Evolutionary conservation across 1,140 invertebrate genomes (phyloP).

Genomic region (Drosophila oshimai): DNA sequence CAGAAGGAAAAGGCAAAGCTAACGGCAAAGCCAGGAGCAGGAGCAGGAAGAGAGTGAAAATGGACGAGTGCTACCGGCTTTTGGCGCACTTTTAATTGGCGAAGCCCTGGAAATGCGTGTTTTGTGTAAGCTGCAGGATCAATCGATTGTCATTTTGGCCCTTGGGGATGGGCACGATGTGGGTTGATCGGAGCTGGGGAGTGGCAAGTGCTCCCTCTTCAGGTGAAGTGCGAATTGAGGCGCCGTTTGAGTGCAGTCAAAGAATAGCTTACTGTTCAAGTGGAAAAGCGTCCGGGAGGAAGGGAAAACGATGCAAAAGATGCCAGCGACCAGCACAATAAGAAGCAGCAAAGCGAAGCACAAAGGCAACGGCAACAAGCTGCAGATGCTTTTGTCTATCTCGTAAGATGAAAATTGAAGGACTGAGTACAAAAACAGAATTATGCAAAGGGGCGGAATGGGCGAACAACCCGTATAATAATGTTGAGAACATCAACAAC

Average conservation of each 20-base stretch:
- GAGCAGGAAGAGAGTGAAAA: too few species aligned
- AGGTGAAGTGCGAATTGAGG: constrained; percentile 73
- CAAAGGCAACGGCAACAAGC: constrained; percentile 8
- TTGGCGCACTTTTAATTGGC: constrained; percentile 36
- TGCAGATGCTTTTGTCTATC: constrained; percentile 34
- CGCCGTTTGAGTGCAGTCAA: constrained; percentile 50
- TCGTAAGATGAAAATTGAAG: not conserved
- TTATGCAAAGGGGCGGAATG: not conserved
- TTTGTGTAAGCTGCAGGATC: constrained; percentile 11
- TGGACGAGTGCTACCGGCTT: constrained; percentile 1
- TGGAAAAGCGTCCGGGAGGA: constrained; percentile 51
- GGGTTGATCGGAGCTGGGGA: not conserved
- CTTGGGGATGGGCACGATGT: not conserved
- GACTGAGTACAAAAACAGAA: not conserved
- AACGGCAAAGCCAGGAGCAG: not conserved
- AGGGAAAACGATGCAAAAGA: constrained; percentile 39
- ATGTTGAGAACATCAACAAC: not conserved
- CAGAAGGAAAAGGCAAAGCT: not conserved
- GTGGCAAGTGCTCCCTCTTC: constrained; percentile 33
- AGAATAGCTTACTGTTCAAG: constrained; percentile 57
- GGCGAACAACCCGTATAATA: not conserved
- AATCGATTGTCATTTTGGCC: constrained; percentile 6
- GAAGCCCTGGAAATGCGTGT: not conserved
- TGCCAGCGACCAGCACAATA: constrained; percentile 33
- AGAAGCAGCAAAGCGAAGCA: constrained; percentile 8